Conservation (phyloP, 1,140 invertebrate species). For the Drosophila ficusphila region DNA sequence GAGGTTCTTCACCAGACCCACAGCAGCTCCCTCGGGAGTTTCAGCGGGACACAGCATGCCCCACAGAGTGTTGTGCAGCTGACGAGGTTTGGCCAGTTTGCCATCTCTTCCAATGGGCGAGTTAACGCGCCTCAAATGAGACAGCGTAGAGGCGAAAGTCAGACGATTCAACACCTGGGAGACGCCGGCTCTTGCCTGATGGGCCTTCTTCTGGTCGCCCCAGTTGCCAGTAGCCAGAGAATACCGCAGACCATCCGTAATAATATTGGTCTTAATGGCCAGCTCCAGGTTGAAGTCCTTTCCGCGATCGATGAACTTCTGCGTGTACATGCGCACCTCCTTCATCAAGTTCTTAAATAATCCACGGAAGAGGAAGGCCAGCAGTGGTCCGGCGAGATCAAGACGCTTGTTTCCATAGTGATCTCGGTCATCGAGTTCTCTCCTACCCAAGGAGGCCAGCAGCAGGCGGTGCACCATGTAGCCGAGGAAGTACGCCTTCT, state of each 20-base stretch:
- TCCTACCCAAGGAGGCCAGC: constrained; percentile 95
- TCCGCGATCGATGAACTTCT: constrained; percentile 99
- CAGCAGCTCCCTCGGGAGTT: constrained; percentile 97
- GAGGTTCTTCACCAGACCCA: constrained; percentile 97
- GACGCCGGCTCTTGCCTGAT: constrained; percentile 97
- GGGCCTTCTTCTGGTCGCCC: constrained; percentile 99
- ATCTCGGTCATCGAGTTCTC: constrained; percentile 99
- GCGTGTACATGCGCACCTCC: constrained; percentile 98
- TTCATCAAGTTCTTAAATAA: constrained; percentile 97
- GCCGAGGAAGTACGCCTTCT: constrained; percentile 98
- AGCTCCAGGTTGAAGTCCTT: constrained; percentile 99
- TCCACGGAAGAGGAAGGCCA: constrained; percentile 98
- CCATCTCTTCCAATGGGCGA: constrained; percentile 99
- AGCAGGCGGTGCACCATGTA: constrained; percentile 99
- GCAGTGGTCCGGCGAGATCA: constrained; percentile 97
- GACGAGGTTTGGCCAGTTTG: constrained; percentile 98
- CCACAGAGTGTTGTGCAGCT: constrained; percentile 99
- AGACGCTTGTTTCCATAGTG: constrained; percentile 99
- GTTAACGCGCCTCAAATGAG: constrained; percentile 98
- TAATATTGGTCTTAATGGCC: constrained; percentile 98
- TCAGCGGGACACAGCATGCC: constrained; percentile 99
- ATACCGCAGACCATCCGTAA: constrained; percentile 98
- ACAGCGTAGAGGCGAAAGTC: constrained; percentile 98
- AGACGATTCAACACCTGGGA: constrained; percentile 97
- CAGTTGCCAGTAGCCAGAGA: constrained; percentile 99